Percentiles rank a stretch among this genome's conserved stretches.
These are phyloP conservation scores for Benthosema pterotum DNA, from an alignment of 2,797 vertebrate genomes.

Conservation along the genomic window DNA sequence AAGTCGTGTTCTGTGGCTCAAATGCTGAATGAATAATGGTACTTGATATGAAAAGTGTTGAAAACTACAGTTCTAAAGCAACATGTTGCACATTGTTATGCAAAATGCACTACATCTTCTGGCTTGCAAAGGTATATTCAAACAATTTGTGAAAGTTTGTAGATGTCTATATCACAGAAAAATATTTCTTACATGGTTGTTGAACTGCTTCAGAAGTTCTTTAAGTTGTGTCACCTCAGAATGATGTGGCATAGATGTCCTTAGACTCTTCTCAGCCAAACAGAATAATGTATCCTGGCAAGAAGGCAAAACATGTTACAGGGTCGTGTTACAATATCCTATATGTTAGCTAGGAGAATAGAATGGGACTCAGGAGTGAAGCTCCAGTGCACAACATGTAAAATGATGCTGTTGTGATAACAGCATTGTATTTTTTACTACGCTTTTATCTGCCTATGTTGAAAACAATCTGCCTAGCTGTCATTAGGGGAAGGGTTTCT, in stretches of 20 bases:
- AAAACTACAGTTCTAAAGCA: no score
- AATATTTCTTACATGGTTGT: constrained; percentile 1
- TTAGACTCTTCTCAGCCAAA: constrained; percentile 1
- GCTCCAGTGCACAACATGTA: background rate
- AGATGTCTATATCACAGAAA: no score
- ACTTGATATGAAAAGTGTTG: no score
- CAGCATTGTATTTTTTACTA: background rate
- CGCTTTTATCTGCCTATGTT: no score
- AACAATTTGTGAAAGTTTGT: background rate
- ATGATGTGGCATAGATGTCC: accelerated
- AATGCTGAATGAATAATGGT: no score
- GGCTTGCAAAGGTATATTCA: background rate
- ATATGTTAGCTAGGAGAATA: background rate
- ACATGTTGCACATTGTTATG: no score
- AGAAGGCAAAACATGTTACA: background rate
- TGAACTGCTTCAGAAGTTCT: background rate
- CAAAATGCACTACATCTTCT: no score
- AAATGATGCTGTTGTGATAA: no score
- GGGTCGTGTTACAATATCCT: constrained; percentile 11
- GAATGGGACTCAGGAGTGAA: background rate
- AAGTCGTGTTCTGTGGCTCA: no score
- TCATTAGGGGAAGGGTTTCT: no score
- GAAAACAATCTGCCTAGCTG: no score
- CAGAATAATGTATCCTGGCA: no score
- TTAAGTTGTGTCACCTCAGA: accelerated